Evolutionary conservation across 1,140 invertebrate genomes (phyloP), one percentile per base, ranked within the genome.

Genomic region (Magallana ariakensis): DNA sequence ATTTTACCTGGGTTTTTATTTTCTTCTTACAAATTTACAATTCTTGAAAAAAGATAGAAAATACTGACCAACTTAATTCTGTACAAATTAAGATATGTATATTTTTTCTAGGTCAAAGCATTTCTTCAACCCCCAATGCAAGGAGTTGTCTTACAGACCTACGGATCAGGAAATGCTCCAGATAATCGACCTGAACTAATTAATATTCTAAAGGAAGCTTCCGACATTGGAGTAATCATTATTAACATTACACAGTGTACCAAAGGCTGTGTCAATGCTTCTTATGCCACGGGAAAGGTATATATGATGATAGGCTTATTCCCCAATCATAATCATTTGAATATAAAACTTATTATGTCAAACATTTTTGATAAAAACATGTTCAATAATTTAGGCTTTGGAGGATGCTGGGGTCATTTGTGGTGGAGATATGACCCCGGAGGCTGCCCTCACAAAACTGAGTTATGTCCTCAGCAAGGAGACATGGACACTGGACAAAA

Each of bases 361-460:
- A 46, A 46, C 5, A 46, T 46, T 46, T 46, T 46, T 46, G 33
- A 46, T 46, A 46, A 46, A 46, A 46, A 46, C 33, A 2, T 46
- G 2, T 5, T 46, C 3, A 5, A 46, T 46, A 4, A 4, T 46
- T 4, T 86, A 95, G 95, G 94, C 95, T 15, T 90, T 96, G 26
- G 85, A 93, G 55, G 95, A 96, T 84, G 94, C 93, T 91, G 98
- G 98, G 9, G 97, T 99, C 6, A 96, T 98, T 81, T 96, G 97
- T 0, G 98, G 99, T 0, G 97, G 96, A 85, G 98, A 99, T 93
- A 99, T 99, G 97, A 99, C 98, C 0, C 96, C 97, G 0, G 98
- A 99, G 94, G 98, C 98, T 0, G 98, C 98, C 0, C 94, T 99
- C 0, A 97, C 97, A 1, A 99, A 99, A 95, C 95, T 99, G 5